A percentile compares a stretch with the other conserved stretches of the same genome.
phyloP scores from a whole-genome alignment of 2,797 vertebrate species.

The Acanthiza pusilla region DNA sequence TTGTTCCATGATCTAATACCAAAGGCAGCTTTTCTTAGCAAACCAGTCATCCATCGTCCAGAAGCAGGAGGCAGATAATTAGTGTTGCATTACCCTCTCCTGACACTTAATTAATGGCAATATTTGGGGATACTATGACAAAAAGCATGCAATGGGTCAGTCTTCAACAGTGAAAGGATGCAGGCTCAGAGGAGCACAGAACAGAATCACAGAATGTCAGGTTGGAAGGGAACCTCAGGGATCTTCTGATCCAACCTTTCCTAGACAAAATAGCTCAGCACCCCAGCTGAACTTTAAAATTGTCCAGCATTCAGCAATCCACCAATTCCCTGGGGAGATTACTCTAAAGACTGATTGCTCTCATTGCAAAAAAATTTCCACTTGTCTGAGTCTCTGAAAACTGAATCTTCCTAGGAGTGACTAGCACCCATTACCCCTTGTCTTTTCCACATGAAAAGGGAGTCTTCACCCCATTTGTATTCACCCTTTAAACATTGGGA shows the following conservation, averaged over 20 bases:
- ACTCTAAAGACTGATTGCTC: background rate
- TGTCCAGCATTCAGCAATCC: background rate
- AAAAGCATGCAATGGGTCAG: background rate
- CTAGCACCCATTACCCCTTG: background rate
- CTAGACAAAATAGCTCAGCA: background rate
- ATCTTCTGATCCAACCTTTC: background rate
- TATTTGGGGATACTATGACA: background rate
- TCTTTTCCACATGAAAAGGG: background rate
- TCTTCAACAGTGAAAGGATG: fast-evolving
- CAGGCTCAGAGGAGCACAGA: background rate
- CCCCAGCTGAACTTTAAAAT: background rate
- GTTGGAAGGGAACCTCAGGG: background rate
- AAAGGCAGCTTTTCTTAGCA: background rate
- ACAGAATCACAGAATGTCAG: background rate
- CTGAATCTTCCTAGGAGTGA: background rate
- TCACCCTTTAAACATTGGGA: background rate
- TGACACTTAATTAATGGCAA: background rate
- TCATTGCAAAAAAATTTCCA: background rate
- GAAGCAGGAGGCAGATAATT: background rate
- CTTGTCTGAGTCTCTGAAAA: background rate
- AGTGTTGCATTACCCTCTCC: background rate
- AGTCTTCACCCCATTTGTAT: background rate
- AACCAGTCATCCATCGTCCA: background rate
- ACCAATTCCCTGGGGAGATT: background rate
- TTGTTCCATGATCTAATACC: conserved; percentile 7